phyloP scores from a whole-genome alignment of 2,797 vertebrate genomes.

The Gallinago solitaria region DNA sequence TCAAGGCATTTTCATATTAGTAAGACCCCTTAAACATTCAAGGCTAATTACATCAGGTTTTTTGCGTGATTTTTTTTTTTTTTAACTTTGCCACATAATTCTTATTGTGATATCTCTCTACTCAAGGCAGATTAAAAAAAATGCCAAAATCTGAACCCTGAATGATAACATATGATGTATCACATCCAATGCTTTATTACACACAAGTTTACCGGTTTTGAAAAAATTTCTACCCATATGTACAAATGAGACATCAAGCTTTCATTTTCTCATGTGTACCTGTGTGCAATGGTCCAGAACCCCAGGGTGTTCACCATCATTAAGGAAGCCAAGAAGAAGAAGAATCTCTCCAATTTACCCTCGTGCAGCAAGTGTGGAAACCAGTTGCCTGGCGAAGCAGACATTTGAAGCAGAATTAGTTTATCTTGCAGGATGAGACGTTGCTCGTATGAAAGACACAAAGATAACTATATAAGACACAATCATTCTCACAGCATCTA shows the following conservation, averaged over 20 bases:
- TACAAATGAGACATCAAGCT: background rate
- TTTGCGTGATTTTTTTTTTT: background rate
- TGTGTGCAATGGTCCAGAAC: conserved; percentile 87
- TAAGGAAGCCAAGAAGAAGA: conserved; percentile 87
- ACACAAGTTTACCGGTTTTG: background rate
- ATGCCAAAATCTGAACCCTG: background rate
- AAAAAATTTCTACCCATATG: background rate
- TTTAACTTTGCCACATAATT: background rate
- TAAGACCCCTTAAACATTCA: background rate
- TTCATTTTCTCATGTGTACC: conserved; percentile 73
- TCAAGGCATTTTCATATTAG: background rate
- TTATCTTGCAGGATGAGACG: background rate
- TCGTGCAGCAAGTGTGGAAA: conserved; percentile 87
- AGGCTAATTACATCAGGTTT: background rate
- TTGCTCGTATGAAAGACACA: background rate
- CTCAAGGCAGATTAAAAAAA: background rate
- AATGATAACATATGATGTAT: background rate
- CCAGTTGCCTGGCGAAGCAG: conserved; percentile 83
- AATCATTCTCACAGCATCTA: background rate
- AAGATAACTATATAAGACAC: background rate
- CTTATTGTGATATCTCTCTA: background rate
- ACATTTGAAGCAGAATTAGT: conserved; percentile 11
- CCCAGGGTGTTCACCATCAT: conserved; percentile 86
- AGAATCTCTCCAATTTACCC: conserved; percentile 91
- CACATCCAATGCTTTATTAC: background rate